Evolutionary conservation across 2,888 invertebrate genomes (phyloP).

Genomic region (Tuta absoluta): DNA sequence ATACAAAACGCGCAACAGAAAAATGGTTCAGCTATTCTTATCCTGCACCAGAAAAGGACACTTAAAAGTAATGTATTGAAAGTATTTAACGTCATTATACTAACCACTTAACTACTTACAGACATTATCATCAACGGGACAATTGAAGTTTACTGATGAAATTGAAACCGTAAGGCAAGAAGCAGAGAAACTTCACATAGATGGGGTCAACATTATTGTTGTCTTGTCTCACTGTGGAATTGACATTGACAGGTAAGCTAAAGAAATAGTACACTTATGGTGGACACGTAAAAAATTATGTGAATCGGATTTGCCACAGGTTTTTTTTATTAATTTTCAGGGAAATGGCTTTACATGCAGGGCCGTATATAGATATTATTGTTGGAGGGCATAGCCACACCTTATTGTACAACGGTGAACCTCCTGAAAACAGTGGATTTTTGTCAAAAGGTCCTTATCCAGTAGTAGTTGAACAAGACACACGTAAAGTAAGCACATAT

Average conservation of each 20-base stretch:
- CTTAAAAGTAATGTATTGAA: too few relatives aligned
- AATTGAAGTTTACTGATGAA: conserved; percentile 85
- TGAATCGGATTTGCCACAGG: background rate
- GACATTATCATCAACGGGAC: conserved; percentile 82
- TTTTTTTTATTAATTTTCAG: conserved; percentile 44
- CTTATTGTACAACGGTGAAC: conserved; percentile 83
- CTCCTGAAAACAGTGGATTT: conserved; percentile 76
- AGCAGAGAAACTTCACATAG: conserved; percentile 81
- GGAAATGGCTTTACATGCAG: conserved; percentile 84
- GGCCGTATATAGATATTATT: conserved; percentile 88
- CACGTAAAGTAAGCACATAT: conserved; percentile 48
- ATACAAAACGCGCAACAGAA: too few relatives aligned
- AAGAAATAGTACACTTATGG: background rate
- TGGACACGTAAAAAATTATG: background rate
- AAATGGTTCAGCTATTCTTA: too few relatives aligned
- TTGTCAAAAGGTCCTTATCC: conserved; percentile 85
- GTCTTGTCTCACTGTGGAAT: conserved; percentile 92
- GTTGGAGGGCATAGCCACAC: conserved; percentile 93
- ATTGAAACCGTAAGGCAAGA: conserved; percentile 84
- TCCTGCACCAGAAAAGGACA: background rate
- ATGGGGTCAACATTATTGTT: conserved; percentile 88
- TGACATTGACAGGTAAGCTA: conserved; percentile 80
- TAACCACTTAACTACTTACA: background rate
- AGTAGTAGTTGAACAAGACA: conserved; percentile 80
- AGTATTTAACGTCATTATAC: too few relatives aligned